A percentile compares a stretch with the other conserved stretches of the same genome.
phyloP scores from a whole-genome alignment of 2,888 invertebrate species.

The Tromatobia lineatoria region DNA sequence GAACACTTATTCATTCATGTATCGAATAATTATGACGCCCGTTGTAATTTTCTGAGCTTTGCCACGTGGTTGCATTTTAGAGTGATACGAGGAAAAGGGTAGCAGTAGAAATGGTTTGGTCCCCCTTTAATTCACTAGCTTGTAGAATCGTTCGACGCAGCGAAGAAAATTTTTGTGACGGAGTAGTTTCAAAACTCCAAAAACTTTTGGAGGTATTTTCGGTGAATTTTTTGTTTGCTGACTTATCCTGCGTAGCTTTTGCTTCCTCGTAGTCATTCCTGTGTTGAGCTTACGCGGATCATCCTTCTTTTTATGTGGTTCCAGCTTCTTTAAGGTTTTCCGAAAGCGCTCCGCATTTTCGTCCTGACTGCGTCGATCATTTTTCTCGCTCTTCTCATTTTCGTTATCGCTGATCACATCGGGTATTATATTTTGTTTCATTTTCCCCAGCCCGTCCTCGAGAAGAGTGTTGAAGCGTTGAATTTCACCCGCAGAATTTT shows the following conservation, averaged over 20 bases:
- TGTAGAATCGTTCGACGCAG: conserved; percentile 67
- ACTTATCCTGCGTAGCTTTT: conserved; percentile 25
- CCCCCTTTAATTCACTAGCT: conserved; percentile 48
- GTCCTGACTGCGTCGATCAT: neutral
- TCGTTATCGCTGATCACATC: conserved; percentile 1
- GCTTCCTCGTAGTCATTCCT: conserved; percentile 42
- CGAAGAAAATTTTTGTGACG: conserved; percentile 70
- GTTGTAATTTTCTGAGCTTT: conserved; percentile 9
- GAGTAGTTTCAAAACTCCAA: conserved; percentile 67
- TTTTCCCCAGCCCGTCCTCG: neutral
- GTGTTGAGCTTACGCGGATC: neutral
- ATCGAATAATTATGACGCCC: conserved; percentile 28
- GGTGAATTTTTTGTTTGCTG: conserved; percentile 54
- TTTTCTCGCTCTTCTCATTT: neutral
- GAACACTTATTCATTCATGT: conserved; percentile 17
- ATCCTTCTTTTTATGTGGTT: conserved; percentile 11
- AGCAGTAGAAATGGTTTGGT: neutral
- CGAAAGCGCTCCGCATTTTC: conserved; percentile 42
- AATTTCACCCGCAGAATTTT: conserved; percentile 19
- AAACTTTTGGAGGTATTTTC: conserved; percentile 70
- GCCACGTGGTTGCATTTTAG: conserved; percentile 24
- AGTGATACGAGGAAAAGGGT: conserved; percentile 6
- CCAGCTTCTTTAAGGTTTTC: conserved; percentile 44
- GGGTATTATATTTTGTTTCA: neutral
- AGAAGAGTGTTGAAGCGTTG: neutral